Evolutionary conservation across 2,888 invertebrate genomes (phyloP), one percentile per base, ranked within the genome.

Genomic region (Frankliniella fusca): DNA sequence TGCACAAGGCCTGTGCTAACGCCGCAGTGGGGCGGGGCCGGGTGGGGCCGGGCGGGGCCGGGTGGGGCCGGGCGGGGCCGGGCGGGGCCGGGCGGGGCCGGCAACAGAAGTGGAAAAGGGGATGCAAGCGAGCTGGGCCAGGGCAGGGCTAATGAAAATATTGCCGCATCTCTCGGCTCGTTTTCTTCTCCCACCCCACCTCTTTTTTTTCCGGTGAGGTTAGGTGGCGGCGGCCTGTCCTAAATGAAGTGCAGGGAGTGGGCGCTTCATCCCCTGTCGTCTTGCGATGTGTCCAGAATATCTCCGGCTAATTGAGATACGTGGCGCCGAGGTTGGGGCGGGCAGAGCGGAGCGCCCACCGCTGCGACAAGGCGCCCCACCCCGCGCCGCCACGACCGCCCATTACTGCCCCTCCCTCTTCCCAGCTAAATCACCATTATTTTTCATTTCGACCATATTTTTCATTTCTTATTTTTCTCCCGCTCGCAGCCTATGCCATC

Each of bases 361-460:
- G 54, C 54, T 20, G 54, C 54, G 18, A 54, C 20, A 20, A 10
- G 10, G 23, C 70, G 7, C 54, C 54, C 54, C 15, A 15, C 15
- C 15, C 15, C 38, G 38, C 38, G 3, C 70, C n/a, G 70, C 70
- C 70, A 70, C 70, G n/a, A 18, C 70, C 23, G 70, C 70, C 70
- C 70, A 70, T 20, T 23, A 70, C 70, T 11, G 70, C 70, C 70
- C n/a, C 70, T 8, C 23, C 70, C 65, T 18, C 70, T 23, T 20
- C 70, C 70, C 23, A 23, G 70, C 70, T 70, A 70, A 70, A 70
- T 70, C 70, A 70, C 70, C 70, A 70, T 70, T 70, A 70, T 70
- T 70, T 70, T 70, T 70, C 70, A 70, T 70, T 70, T 23, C 70
- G 70, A 23, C n/a, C 70, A n/a, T 70, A 70, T 70, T 70, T 70